Conservation (phyloP, 2,797 vertebrate genomes). For the Linurgus olivaceus region DNA sequence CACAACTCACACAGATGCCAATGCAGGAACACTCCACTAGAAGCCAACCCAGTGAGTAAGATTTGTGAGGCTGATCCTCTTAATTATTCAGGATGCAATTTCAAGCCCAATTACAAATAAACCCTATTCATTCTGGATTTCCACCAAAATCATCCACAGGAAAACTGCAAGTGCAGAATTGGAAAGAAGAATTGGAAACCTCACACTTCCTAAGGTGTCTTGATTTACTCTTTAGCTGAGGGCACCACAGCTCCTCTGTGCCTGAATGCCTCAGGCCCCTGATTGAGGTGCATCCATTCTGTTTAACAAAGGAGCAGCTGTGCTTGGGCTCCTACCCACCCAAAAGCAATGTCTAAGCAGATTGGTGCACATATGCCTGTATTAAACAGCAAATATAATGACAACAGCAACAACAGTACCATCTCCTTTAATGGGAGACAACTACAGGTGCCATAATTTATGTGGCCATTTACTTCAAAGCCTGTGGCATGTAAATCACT, state of each 20-base stretch:
- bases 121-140: background rate
- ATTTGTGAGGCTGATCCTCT: background rate
- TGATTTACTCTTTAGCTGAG: background rate
- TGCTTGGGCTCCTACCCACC: background rate
- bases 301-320: background rate
- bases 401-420: background rate
- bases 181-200: background rate
- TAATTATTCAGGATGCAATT: background rate
- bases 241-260: background rate
- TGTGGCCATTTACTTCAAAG: background rate
- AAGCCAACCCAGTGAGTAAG: background rate
- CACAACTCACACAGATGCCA: background rate
- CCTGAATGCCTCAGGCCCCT: background rate
- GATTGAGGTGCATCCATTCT: background rate
- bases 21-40: background rate
- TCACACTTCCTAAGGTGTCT: background rate
- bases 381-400: background rate
- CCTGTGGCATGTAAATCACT: background rate
- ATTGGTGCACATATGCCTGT: background rate
- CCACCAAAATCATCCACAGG: background rate
- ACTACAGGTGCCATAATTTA: background rate
- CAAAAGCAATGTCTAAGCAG: background rate
- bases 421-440: background rate
- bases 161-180: background rate
- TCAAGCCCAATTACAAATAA: background rate